Evolutionary conservation across 2,797 vertebrate genomes (phyloP), one percentile per base, ranked within the genome.

Genomic region (Paramormyrops hopkinsi): DNA sequence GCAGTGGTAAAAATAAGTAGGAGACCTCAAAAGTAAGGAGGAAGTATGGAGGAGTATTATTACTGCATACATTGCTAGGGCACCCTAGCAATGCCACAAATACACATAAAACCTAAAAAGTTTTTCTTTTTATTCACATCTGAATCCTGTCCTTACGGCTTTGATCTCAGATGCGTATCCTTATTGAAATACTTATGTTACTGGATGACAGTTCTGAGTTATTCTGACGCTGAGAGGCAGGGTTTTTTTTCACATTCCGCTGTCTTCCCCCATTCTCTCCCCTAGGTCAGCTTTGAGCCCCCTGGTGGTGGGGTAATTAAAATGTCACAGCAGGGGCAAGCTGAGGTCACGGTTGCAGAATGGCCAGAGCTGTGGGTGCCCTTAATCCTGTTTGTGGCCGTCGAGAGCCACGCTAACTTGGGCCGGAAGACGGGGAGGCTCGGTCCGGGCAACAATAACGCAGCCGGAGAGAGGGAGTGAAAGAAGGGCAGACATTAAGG

Each of bases 241-340:
- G 92, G 86, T 90, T 51, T 91, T 91, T 91, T 91, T 51, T 89
- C 89, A 92, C 84, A 41, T 90, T 83, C 85, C 84, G 88, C 82
- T 17, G 62, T 29, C 29, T 65, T 88, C 76, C 86, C 85, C 25
- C 89, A 9, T 51, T 87, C 89, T 89, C 91, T 93, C 92, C 93
- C 94, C 94, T 92, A 1, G 90, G 92, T 93, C 91, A 3, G 44
- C 91, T 93, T 90, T 92, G 93, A 91, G 95, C 93, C 94, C 93
- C 96, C 96, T 95, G 95, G 94, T 96, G 96, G 95, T 79, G 89
- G 93, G 94, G 95, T 96, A 96, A 96, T 96, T 96, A 96, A 96
- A 96, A 94, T 89, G 93, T 93, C 92, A 91, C 93, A 91, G 94
- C 91, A 56, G 92, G 93, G 94, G 93, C 94, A 93, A 94, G 95